Percentiles rank a stretch among this genome's conserved stretches.
Conservation (phyloP, 2,888 invertebrate genomes). For the Nematopogon swammerdamellus region DNA sequence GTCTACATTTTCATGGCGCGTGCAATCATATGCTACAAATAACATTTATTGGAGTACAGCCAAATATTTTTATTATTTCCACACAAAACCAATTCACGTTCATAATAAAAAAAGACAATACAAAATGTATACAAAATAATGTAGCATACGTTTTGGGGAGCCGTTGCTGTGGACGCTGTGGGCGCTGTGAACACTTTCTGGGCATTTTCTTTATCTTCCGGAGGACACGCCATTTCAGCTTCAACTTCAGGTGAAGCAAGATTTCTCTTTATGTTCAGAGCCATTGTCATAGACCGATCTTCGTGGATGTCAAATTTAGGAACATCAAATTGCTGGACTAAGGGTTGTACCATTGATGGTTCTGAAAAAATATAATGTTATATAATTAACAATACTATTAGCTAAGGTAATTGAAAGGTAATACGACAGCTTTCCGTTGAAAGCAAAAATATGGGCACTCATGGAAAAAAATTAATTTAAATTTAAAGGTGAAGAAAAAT, state of each 20-base stretch:
- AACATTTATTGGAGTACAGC: neutral
- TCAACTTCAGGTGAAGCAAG: constrained; percentile 7
- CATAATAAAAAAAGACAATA: neutral
- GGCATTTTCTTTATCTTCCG: constrained; percentile 43
- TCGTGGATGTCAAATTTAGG: constrained; percentile 49
- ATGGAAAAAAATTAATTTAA: too few species aligned
- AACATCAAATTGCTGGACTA: constrained; percentile 40
- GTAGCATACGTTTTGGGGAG: constrained; percentile 27
- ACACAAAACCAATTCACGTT: neutral
- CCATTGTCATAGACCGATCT: constrained; percentile 47
- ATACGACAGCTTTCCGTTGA: too few species aligned
- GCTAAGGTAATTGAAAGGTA: too few species aligned
- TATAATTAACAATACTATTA: too few species aligned
- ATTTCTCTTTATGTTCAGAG: constrained; percentile 37
- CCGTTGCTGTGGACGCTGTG: too few species aligned
- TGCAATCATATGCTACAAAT: neutral
- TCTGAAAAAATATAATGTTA: constrained; percentile 25
- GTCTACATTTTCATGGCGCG: too few species aligned
- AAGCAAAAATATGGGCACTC: too few species aligned
- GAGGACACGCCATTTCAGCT: constrained; percentile 18
- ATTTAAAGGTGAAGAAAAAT: too few species aligned
- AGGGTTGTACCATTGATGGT: constrained; percentile 42
- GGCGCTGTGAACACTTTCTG: constrained; percentile 26
- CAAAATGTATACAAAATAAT: neutral
- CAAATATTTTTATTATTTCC: neutral